Conservation (phyloP, 1,140 invertebrate species). For the Babylonia areolata region DNA sequence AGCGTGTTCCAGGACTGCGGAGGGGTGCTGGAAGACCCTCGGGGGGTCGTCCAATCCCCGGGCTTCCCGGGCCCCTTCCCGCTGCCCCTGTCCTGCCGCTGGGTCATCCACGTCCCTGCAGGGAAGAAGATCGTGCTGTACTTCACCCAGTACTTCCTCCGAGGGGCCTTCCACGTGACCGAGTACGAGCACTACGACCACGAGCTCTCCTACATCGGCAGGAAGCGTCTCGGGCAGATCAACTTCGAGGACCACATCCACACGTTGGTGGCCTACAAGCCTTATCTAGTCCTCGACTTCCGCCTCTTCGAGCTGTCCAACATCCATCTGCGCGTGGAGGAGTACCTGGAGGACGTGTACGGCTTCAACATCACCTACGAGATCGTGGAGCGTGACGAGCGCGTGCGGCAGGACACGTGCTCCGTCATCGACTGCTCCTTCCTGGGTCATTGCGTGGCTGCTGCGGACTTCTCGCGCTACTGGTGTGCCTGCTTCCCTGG, state of each 20-base stretch:
- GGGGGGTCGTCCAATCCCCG: conserved; percentile 84
- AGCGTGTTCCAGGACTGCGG: conserved; percentile 58
- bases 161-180: conserved; percentile 86
- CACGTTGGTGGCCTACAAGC: conserved; percentile 81
- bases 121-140: conserved; percentile 86
- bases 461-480: conserved; percentile 80
- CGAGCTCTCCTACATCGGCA: conserved; percentile 58
- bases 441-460: conserved; percentile 88
- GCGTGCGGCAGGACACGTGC: conserved; percentile 81
- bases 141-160: conserved; percentile 90
- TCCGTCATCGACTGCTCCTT: conserved; percentile 88
- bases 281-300: conserved; percentile 88
- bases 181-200: conserved; percentile 82
- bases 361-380: conserved; percentile 96
- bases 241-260: conserved; percentile 73
- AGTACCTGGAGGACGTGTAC: conserved; percentile 88
- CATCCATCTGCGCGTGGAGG: conserved; percentile 87
- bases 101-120: conserved; percentile 86
- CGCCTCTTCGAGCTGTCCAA: conserved; percentile 84
- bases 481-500: conserved; percentile 74
- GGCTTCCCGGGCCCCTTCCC: conserved; percentile 87
- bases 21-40: conserved; percentile 46
- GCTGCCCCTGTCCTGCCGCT: conserved; percentile 88
- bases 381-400: conserved; percentile 78
- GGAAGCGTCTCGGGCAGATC: conserved; percentile 63